phyloP scores from a whole-genome alignment of 2,113 vertebrate genomes.

The Vidua macroura region DNA sequence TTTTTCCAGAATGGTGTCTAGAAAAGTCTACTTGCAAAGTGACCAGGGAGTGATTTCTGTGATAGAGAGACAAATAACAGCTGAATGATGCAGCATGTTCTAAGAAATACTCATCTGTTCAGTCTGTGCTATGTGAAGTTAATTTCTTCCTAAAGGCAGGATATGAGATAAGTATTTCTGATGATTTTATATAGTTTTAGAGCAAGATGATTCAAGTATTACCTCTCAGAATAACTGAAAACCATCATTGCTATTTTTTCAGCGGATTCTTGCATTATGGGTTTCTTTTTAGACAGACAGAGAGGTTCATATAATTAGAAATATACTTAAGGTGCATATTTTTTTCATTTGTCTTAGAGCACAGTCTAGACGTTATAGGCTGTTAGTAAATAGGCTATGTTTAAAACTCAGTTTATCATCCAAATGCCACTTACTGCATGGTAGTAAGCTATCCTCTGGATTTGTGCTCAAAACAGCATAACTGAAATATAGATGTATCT shows the following conservation, averaged over 20 bases:
- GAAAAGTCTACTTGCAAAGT: background rate
- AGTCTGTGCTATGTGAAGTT: background rate
- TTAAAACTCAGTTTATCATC: background rate
- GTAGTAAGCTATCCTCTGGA: background rate
- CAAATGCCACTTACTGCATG: background rate
- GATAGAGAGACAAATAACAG: background rate
- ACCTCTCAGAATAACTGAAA: background rate
- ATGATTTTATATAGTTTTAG: background rate
- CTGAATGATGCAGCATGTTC: background rate
- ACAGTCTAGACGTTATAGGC: background rate
- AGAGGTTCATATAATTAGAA: background rate
- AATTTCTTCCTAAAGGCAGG: background rate
- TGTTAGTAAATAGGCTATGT: background rate
- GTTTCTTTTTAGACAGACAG: background rate
- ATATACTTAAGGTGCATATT: background rate
- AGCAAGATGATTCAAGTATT: background rate
- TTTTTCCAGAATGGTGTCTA: background rate
- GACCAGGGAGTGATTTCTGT: background rate
- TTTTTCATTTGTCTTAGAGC: background rate
- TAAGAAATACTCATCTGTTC: background rate
- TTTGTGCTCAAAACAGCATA: background rate
- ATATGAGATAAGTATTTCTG: background rate
- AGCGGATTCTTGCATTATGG: background rate
- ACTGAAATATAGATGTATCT: background rate
- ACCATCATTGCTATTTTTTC: background rate